A percentile compares a stretch with the other conserved stretches of the same genome.
phyloP scores from a whole-genome alignment of 2,888 invertebrate species.

The Sabatieria punctata region DNA sequence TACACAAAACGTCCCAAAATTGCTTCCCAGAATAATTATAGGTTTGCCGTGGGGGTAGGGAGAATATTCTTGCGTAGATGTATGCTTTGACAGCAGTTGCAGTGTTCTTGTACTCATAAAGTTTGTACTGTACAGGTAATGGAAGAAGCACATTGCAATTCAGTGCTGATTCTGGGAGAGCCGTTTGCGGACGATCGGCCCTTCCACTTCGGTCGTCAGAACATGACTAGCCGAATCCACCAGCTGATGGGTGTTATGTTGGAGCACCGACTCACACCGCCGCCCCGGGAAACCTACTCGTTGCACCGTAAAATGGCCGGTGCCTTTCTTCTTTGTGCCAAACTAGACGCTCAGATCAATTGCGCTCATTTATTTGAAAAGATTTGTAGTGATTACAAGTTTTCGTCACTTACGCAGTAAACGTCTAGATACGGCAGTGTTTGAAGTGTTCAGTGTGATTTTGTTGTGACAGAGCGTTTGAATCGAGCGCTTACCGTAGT shows the following conservation, averaged over 20 bases:
- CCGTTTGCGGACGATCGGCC: slow-evolving; percentile 57
- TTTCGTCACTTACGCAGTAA: too few relatives aligned
- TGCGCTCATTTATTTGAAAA: slow-evolving; percentile 66
- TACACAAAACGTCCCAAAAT: too few relatives aligned
- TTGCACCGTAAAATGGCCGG: slow-evolving; percentile 91
- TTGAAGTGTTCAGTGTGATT: too few relatives aligned
- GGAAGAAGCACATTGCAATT: slow-evolving; percentile 87
- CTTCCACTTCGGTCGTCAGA: slow-evolving; percentile 77
- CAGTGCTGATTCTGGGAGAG: slow-evolving; percentile 91
- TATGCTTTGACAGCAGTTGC: too few relatives aligned
- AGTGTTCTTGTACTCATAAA: too few relatives aligned
- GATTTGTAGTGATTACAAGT: slow-evolving; percentile 51
- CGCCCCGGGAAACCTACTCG: slow-evolving; percentile 95
- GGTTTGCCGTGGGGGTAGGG: too few relatives aligned
- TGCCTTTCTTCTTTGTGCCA: slow-evolving; percentile 73
- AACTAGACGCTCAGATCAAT: slow-evolving; percentile 59
- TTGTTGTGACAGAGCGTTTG: too few relatives aligned
- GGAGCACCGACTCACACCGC: slow-evolving; percentile 77
- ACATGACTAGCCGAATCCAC: slow-evolving; percentile 60
- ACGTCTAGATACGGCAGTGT: too few relatives aligned
- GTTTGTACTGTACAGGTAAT: slow-evolving; percentile 56
- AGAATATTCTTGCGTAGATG: too few relatives aligned
- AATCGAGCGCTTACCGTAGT: too few relatives aligned
- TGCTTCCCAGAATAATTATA: too few relatives aligned
- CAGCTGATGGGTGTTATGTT: slow-evolving; percentile 78